These are phyloP conservation scores for Notodonta ziczac DNA, from an alignment of 2,888 invertebrate species.

Conservation along the genomic window DNA sequence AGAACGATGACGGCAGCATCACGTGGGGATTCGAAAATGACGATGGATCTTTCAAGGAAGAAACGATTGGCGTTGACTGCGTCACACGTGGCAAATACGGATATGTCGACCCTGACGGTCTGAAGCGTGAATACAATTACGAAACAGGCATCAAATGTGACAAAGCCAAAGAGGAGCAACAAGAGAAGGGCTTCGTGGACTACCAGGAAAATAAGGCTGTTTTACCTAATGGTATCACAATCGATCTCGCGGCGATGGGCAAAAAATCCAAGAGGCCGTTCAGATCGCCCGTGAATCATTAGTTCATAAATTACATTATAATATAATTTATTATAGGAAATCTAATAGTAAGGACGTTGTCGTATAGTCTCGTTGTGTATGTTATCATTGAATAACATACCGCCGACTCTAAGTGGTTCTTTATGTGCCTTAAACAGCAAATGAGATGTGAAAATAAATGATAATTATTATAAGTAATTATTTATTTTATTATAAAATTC, in stretches of 20 bases:
- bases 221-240: constrained; percentile 88
- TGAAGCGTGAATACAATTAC: constrained; percentile 92
- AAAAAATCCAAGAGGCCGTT: constrained; percentile 89
- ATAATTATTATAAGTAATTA: constrained; percentile 31
- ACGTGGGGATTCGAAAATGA: constrained; percentile 96
- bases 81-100: constrained; percentile 92
- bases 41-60: constrained; percentile 94
- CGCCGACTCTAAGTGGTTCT: constrained; percentile 45
- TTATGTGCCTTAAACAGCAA: constrained; percentile 49
- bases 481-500: neutral
- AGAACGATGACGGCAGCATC: constrained; percentile 92
- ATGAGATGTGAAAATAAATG: constrained; percentile 55
- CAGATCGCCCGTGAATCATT: constrained; percentile 79
- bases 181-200: constrained; percentile 88
- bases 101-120: constrained; percentile 93
- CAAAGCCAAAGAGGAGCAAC: constrained; percentile 80
- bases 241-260: constrained; percentile 88
- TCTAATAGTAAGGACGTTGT: constrained; percentile 60
- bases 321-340: constrained; percentile 77
- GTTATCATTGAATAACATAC: constrained; percentile 53
- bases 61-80: constrained; percentile 91
- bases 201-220: constrained; percentile 90
- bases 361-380: constrained; percentile 66
- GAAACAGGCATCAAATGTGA: constrained; percentile 91
- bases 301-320: constrained; percentile 52